Evolutionary conservation across 2,797 vertebrate genomes (phyloP).

Genomic region (Cichlasoma orientale): DNA sequence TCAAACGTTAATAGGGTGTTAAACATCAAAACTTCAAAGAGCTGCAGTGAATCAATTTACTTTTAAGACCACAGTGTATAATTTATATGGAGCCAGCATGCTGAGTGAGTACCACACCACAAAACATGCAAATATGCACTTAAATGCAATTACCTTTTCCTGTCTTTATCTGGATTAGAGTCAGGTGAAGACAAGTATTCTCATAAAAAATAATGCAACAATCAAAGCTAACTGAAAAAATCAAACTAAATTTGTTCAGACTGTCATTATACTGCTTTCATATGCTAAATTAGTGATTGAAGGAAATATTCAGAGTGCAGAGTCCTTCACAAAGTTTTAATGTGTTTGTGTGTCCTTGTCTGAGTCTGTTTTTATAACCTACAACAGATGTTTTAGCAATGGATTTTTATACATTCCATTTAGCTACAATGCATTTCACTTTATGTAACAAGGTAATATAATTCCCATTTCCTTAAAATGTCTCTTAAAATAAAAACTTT

Average conservation of each 20-base stretch:
- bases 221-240: neutral
- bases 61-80: conserved; percentile 5
- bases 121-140: conserved; percentile 1
- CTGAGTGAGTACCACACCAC: neutral
- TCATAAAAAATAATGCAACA: neutral
- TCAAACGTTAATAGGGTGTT: conserved; percentile 14
- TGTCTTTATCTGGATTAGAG: neutral
- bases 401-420: conserved; percentile 1
- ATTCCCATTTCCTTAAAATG: conserved; percentile 35
- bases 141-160: neutral
- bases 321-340: neutral
- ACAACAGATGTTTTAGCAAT: conserved; percentile 24
- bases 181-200: neutral
- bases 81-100: conserved; percentile 7
- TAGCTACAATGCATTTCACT: conserved; percentile 2
- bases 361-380: conserved; percentile 16
- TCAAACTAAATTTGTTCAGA: neutral
- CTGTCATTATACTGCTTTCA: conserved; percentile 40
- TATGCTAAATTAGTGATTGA: conserved; percentile 35
- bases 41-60: conserved; percentile 9
- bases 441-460: conserved; percentile 28
- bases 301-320: conserved; percentile 28
- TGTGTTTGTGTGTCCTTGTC: conserved; percentile 5
- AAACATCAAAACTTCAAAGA: conserved; percentile 9
- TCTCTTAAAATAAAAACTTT: conserved; percentile 37